Evolutionary conservation across 2,888 invertebrate species (phyloP).

Genomic region (Ceramica pisi): DNA sequence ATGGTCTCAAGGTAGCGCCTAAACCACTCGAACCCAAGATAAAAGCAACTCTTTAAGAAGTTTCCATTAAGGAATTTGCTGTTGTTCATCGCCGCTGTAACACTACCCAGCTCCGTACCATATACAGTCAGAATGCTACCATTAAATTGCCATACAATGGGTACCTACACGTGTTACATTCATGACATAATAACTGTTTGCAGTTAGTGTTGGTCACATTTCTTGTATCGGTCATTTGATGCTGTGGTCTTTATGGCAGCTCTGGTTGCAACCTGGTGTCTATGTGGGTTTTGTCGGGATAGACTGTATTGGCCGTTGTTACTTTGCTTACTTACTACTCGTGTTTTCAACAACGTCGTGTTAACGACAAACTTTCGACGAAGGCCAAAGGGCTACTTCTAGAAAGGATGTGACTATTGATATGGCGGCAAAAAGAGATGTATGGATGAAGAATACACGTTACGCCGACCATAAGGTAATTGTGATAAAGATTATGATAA

Average conservation of each 20-base stretch:
- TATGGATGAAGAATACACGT: not conserved
- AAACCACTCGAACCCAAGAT: not conserved
- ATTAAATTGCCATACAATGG: slow-evolving; percentile 23
- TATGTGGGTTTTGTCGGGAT: slow-evolving; percentile 37
- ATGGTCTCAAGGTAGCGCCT: too few relatives aligned
- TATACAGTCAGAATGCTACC: slow-evolving; percentile 3
- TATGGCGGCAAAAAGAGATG: not conserved
- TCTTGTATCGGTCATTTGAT: slow-evolving; percentile 57
- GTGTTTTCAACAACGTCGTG: too few relatives aligned
- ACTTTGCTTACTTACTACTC: not conserved
- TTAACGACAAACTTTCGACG: too few relatives aligned
- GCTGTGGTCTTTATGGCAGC: slow-evolving; percentile 52
- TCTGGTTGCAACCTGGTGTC: slow-evolving; percentile 64
- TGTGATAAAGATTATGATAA: not conserved
- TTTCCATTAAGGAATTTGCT: slow-evolving; percentile 1
- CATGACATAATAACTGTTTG: slow-evolving; percentile 57
- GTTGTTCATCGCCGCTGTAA: not conserved
- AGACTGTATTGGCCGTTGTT: slow-evolving; percentile 49
- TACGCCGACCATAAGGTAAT: not conserved
- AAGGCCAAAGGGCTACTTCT: too few relatives aligned
- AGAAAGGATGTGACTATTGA: not conserved
- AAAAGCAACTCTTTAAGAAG: not conserved
- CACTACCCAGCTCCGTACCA: not conserved
- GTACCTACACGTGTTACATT: slow-evolving; percentile 24
- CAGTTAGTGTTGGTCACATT: slow-evolving; percentile 39